phyloP scores from a whole-genome alignment of 2,797 vertebrate genomes.

The Hypotaenidia philippensis region DNA sequence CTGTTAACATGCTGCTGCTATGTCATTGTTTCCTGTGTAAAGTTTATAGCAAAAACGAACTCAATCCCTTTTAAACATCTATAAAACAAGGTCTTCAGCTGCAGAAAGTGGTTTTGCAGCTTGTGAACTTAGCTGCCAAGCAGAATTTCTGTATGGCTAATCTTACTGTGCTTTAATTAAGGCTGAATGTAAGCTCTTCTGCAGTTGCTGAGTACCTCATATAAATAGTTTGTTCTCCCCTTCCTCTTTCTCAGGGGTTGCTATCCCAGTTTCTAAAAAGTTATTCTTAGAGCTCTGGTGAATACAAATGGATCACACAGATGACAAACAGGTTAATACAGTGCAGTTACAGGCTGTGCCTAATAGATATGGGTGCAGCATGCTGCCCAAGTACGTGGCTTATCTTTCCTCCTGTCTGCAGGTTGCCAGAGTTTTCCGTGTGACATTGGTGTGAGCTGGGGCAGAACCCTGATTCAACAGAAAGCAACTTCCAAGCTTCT shows the following conservation, averaged over 20 bases:
- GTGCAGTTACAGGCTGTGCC: neutral
- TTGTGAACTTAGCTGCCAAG: neutral
- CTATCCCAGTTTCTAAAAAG: neutral
- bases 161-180: neutral
- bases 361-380: neutral
- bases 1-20: neutral
- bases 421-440: neutral
- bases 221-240: neutral
- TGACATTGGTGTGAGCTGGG: neutral
- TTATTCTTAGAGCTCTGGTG: neutral
- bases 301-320: neutral
- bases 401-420: neutral
- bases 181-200: neutral
- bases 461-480: neutral
- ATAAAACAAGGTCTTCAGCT: neutral
- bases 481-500: neutral
- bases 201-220: neutral
- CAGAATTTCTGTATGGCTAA: neutral
- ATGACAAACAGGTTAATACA: neutral
- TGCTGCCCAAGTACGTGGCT: neutral
- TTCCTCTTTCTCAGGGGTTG: neutral
- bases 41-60: neutral
- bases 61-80: neutral
- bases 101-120: neutral
- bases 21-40: conserved; percentile 2